These are phyloP conservation scores for Haemorhous mexicanus DNA, from an alignment of 2,113 vertebrate genomes.

Conservation along the genomic window DNA sequence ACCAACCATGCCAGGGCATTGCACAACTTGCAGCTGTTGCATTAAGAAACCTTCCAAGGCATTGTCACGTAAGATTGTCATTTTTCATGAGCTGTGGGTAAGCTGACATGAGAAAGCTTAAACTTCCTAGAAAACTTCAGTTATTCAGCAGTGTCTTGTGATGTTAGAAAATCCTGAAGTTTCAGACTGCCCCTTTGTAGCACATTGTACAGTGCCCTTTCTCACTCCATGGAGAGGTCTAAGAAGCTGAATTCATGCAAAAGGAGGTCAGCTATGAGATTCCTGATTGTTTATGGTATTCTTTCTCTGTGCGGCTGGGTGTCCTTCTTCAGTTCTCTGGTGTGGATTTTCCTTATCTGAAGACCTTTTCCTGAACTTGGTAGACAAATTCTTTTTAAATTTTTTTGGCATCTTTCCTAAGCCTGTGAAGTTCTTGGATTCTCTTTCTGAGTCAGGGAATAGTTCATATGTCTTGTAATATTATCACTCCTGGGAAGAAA, in stretches of 20 bases:
- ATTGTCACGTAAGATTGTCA: neutral
- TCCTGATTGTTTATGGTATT: neutral
- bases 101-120: neutral
- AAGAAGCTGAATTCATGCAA: neutral
- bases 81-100: neutral
- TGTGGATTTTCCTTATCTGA: slow-evolving; percentile 39
- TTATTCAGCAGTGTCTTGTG: neutral
- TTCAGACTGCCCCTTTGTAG: neutral
- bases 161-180: neutral
- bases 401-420: slow-evolving; percentile 27
- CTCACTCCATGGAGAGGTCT: neutral
- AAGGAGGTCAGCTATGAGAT: neutral
- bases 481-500: neutral
- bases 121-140: neutral
- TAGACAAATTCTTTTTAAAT: neutral
- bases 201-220: neutral
- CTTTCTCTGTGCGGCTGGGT: neutral
- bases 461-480: slow-evolving; percentile 11
- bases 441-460: slow-evolving; percentile 10
- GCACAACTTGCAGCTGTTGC: neutral
- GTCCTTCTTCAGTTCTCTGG: neutral
- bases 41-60: neutral
- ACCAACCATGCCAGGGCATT: neutral
- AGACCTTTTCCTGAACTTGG: slow-evolving; percentile 41
- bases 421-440: slow-evolving; percentile 12